These are phyloP conservation scores for Progne subis DNA, from an alignment of 2,113 vertebrate species.

Conservation along the genomic window DNA sequence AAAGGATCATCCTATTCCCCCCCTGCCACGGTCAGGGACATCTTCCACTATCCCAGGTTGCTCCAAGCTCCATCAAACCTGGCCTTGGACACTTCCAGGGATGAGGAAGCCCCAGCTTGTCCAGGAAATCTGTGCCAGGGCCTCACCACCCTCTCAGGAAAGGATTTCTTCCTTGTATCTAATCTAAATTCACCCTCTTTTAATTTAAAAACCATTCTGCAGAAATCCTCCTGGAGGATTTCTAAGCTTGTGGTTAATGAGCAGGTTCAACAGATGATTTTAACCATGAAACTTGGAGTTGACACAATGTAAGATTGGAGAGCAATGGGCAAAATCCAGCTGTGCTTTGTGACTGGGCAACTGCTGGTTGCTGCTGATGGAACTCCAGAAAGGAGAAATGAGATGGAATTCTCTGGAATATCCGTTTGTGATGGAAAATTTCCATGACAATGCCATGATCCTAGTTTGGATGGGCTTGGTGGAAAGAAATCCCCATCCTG, in stretches of 20 bases:
- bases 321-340: background rate
- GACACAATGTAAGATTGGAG: accelerated
- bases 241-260: background rate
- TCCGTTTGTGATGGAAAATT: background rate
- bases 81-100: background rate
- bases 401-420: background rate
- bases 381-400: background rate
- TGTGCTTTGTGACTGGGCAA: background rate
- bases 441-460: accelerated
- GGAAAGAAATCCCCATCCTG: background rate
- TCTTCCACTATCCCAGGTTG: accelerated
- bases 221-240: background rate
- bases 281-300: background rate
- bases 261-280: background rate
- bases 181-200: background rate
- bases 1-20: accelerated
- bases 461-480: background rate
- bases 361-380: background rate
- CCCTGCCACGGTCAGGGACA: accelerated
- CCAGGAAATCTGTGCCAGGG: background rate
- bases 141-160: background rate
- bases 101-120: background rate
- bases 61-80: accelerated
- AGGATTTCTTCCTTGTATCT: background rate
- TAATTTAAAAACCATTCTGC: background rate